These are phyloP conservation scores for Euglossa dilemma DNA, from an alignment of 1,140 invertebrate species.

Conservation along the genomic window DNA sequence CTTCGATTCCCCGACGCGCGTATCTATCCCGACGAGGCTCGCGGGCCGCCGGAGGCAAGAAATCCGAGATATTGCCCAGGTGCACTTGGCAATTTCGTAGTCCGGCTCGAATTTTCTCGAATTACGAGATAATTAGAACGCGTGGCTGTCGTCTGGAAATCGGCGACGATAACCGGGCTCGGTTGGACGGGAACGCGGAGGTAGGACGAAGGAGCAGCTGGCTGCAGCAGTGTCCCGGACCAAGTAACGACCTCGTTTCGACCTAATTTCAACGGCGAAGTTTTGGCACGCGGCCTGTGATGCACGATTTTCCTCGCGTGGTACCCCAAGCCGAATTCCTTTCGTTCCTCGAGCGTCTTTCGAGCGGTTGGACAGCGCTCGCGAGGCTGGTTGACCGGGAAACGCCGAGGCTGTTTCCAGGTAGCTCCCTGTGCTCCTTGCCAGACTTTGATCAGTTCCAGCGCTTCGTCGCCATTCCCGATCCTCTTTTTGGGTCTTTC, in stretches of 20 bases:
- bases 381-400: neutral
- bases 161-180: no score
- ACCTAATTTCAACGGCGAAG: neutral
- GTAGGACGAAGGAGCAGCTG: neutral
- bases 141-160: no score
- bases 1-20: no score
- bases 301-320: neutral
- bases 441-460: neutral
- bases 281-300: constrained; percentile 4
- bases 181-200: neutral
- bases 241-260: neutral
- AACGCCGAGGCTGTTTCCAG: neutral
- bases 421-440: neutral
- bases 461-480: neutral
- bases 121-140: neutral
- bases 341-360: neutral
- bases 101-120: no score
- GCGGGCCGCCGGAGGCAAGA: no score
- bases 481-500: neutral
- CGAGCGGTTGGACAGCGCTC: neutral
- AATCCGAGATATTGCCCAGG: no score
- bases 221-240: neutral
- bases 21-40: no score
- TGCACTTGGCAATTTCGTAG: no score
- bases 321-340: neutral